These are phyloP conservation scores for Podarcis muralis DNA, from an alignment of 2,113 vertebrate species.

Conservation along the genomic window DNA sequence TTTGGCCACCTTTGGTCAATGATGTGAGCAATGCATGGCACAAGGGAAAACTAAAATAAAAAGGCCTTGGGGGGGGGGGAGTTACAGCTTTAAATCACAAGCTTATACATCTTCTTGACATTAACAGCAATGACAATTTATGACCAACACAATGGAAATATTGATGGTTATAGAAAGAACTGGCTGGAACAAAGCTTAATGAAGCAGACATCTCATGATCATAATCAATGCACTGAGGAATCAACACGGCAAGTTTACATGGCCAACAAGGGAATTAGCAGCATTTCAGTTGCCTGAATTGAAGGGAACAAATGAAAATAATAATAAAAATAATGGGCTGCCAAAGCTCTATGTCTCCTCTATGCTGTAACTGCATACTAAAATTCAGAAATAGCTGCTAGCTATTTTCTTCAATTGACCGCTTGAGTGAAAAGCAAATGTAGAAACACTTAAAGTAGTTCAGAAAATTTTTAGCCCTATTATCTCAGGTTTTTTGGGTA, in stretches of 20 bases:
- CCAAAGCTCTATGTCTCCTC: neutral
- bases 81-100: neutral
- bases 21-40: neutral
- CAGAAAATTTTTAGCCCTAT: neutral
- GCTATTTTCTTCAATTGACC: neutral
- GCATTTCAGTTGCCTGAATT: neutral
- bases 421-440: neutral
- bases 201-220: neutral
- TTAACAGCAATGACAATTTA: conserved; percentile 30
- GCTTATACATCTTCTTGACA: neutral
- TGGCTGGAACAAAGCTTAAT: neutral
- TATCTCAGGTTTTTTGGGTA: neutral
- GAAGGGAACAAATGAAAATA: neutral
- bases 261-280: neutral
- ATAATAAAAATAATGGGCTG: neutral
- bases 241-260: neutral
- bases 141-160: neutral
- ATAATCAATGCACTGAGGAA: neutral
- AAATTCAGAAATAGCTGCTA: neutral
- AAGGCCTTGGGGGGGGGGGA: neutral
- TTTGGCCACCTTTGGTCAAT: neutral
- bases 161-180: neutral
- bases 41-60: neutral
- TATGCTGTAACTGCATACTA: neutral
- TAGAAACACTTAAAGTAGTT: neutral